Evolutionary conservation across 1,140 invertebrate species (phyloP).

Genomic region (Drosophila melanica): DNA sequence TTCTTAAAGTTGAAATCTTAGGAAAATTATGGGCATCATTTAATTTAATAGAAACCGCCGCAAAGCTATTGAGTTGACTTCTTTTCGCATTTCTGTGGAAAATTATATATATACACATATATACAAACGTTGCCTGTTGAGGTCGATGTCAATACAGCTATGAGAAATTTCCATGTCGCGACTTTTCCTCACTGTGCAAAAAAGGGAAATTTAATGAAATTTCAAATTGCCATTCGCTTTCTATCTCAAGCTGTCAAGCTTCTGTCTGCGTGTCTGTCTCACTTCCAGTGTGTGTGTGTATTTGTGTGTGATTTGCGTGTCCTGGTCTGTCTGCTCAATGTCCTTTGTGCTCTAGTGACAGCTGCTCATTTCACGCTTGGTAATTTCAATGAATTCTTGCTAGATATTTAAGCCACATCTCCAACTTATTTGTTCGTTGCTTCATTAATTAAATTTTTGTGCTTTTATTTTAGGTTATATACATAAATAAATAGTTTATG

Average conservation of each 20-base stretch:
- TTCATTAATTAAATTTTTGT: conserved; percentile 72
- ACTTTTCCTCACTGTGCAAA: conserved; percentile 35
- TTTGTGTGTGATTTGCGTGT: conserved; percentile 34
- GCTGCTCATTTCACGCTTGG: conserved; percentile 80
- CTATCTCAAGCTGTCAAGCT: conserved; percentile 58
- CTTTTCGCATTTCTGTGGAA: not conserved
- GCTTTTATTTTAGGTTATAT: conserved; percentile 32
- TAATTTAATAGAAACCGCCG: conserved; percentile 59
- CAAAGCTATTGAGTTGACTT: conserved; percentile 26
- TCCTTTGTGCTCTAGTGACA: conserved; percentile 75
- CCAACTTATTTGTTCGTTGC: conserved; percentile 57
- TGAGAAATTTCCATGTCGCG: conserved; percentile 46
- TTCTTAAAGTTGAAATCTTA: conserved; percentile 18
- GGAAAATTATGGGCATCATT: conserved; percentile 48
- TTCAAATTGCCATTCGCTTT: conserved; percentile 73
- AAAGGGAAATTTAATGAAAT: conserved; percentile 79
- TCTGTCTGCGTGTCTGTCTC: conserved; percentile 30
- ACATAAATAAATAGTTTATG: conserved; percentile 48
- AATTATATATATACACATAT: not conserved
- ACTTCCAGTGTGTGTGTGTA: conserved; percentile 16
- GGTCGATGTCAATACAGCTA: conserved; percentile 45
- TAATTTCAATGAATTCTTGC: conserved; percentile 79
- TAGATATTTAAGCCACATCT: conserved; percentile 31
- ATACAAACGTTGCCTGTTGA: not conserved
- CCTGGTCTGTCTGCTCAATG: conserved; percentile 36